These are phyloP conservation scores for Tachina lurida DNA, from an alignment of 2,888 invertebrate species.

Conservation along the genomic window DNA sequence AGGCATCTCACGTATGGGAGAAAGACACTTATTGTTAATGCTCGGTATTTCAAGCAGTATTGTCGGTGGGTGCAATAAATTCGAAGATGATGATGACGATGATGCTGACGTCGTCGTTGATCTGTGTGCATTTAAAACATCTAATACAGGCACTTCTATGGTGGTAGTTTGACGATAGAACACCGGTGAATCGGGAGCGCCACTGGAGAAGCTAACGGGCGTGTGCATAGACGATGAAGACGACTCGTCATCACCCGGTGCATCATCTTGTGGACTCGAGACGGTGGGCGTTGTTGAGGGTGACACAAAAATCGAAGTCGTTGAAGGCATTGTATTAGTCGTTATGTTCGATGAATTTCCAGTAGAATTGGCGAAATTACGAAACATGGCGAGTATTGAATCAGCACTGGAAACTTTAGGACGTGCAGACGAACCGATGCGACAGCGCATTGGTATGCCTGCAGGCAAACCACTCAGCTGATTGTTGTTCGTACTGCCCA, in stretches of 20 bases:
- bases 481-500: conserved; percentile 78
- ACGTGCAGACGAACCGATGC: conserved; percentile 76
- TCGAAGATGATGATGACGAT: conserved; percentile 81
- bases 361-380: conserved; percentile 86
- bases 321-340: conserved; percentile 72
- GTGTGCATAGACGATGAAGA: conserved; percentile 87
- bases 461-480: conserved; percentile 63
- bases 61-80: conserved; percentile 88
- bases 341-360: conserved; percentile 73
- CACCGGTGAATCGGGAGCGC: conserved; percentile 86
- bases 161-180: conserved; percentile 83
- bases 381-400: conserved; percentile 90
- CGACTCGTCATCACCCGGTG: conserved; percentile 88
- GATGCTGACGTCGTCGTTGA: conserved; percentile 79
- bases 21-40: conserved; percentile 90
- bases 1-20: conserved; percentile 90
- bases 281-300: conserved; percentile 89
- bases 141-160: conserved; percentile 86
- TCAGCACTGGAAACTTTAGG: conserved; percentile 90
- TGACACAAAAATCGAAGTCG: conserved; percentile 86
- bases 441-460: conserved; percentile 63
- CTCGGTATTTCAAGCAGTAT: conserved; percentile 91
- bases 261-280: conserved; percentile 89
- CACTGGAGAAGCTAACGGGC: conserved; percentile 85
- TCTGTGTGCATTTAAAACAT: conserved; percentile 88